Evolutionary conservation across 2,113 vertebrate genomes (phyloP), one percentile per base, ranked within the genome.

Genomic region (Chaenogobius annularis): DNA sequence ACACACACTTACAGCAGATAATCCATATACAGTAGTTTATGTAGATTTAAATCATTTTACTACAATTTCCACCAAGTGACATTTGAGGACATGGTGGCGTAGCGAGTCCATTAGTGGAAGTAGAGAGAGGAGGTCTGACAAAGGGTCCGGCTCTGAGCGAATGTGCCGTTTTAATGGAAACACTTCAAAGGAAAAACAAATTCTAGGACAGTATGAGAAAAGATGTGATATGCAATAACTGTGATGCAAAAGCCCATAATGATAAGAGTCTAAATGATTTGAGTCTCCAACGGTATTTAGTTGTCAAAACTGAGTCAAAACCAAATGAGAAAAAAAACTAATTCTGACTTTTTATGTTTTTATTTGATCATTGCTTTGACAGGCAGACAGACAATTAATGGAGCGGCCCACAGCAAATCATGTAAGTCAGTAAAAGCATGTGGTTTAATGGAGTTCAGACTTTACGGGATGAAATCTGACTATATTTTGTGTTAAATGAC

Each of bases 141-240:
- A 44, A 13, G 22, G 31, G 59, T 20, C 55, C 0, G 14, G 15
- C 13, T 22, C 40, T 20, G 67, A 56, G 56, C 50, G n/a, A 20
- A 8, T 20, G 50, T 54, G 19, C 19, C 26, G 3, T 58, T 58
- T 58, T 14, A 58, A 58, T 26, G 12, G 22, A 58, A 58, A 13
- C 55, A 58, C 73, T 63, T 61, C 55, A 64, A 83, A 75, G 74
- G 71, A 68, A 80, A 80, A 84, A 14, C 4, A 58, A 69, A 66
- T n/a, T n/a, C n/a, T n/a, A n/a, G n/a, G n/a, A n/a, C 20, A 3
- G 12, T 13, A 23, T 26, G 5, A 26, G 12, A 58, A 56, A 56
- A 56, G 0, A 56, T 56, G 2, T 22, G 20, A 56, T 23, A 12
- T 6, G 37, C 17, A 50, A 19, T 8, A n/a, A 52, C 14, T 52